Percentiles rank a stretch among this genome's conserved stretches.
These are phyloP conservation scores for Brenthis hecate DNA, from an alignment of 2,888 invertebrate genomes.

Conservation along the genomic window DNA sequence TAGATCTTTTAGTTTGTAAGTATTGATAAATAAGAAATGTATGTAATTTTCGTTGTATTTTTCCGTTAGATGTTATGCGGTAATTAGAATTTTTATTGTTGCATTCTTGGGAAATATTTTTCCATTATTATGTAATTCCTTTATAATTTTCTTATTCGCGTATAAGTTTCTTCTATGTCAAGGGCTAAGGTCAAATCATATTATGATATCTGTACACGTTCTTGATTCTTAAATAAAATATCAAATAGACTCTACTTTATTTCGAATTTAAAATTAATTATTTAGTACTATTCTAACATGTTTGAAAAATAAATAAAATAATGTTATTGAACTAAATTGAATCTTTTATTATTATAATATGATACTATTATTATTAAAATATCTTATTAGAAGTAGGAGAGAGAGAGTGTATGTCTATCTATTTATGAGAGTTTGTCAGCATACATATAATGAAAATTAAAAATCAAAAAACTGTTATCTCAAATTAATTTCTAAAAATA, in stretches of 20 bases:
- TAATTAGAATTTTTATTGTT: slow-evolving; percentile 17
- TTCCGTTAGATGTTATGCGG: slow-evolving; percentile 19
- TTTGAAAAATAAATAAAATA: too few relatives aligned
- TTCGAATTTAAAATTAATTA: too few relatives aligned
- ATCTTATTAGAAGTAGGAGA: too few relatives aligned
- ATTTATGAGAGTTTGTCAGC: too few relatives aligned
- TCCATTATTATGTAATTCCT: slow-evolving; percentile 11
- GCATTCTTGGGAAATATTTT: slow-evolving; percentile 15
- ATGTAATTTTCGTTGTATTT: slow-evolving; percentile 10
- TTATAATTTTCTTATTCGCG: slow-evolving; percentile 1
- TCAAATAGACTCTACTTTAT: not conserved
- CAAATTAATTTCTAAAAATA: too few relatives aligned
- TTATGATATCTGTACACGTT: not conserved
- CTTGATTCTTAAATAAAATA: not conserved
- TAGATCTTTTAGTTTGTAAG: slow-evolving; percentile 39
- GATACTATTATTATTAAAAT: too few relatives aligned
- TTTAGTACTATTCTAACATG: not conserved
- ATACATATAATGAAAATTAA: too few relatives aligned
- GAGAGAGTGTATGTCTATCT: too few relatives aligned
- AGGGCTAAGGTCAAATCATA: not conserved
- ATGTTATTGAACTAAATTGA: too few relatives aligned
- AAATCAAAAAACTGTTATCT: too few relatives aligned
- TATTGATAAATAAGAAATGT: slow-evolving; percentile 17
- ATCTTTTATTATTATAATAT: too few relatives aligned
- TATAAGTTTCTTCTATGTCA: not conserved